Conservation (phyloP, 2,113 vertebrate species). For the Plestiodon gilberti region DNA sequence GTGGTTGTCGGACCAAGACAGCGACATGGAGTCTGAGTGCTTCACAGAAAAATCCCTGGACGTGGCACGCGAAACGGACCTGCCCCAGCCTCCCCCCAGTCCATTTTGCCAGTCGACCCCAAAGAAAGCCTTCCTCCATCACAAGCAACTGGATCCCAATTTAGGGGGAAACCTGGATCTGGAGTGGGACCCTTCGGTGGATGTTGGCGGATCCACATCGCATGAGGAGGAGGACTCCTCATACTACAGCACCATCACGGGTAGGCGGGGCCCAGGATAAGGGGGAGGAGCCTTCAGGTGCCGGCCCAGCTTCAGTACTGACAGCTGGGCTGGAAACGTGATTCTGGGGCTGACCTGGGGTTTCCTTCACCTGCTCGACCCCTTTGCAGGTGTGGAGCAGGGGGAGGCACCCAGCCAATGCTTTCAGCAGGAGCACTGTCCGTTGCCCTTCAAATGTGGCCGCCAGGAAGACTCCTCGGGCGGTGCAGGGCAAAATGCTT, state of each 20-base stretch:
- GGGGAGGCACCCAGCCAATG: neutral
- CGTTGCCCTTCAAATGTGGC: neutral
- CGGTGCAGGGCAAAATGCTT: neutral
- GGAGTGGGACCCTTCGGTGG: slow-evolving; percentile 90
- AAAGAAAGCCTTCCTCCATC: neutral
- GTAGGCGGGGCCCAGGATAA: slow-evolving; percentile 41
- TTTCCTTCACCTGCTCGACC: neutral
- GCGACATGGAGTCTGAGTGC: slow-evolving; percentile 70
- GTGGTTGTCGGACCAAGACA: slow-evolving; percentile 66
- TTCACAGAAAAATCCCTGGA: slow-evolving; percentile 73
- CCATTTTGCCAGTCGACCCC: neutral
- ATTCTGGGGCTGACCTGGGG: neutral
- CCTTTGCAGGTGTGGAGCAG: neutral
- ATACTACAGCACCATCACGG: slow-evolving; percentile 68
- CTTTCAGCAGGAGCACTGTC: neutral
- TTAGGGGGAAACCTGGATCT: slow-evolving; percentile 67
- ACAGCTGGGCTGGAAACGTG: neutral
- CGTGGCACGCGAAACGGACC: slow-evolving; percentile 15
- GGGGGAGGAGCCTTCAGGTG: no score
- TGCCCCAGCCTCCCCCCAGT: rapidly evolving
- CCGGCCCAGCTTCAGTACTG: no score
- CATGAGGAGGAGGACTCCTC: slow-evolving; percentile 74
- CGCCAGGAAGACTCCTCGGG: neutral
- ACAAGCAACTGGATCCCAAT: neutral
- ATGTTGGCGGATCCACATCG: slow-evolving; percentile 81